Evolutionary conservation across 2,797 vertebrate species (phyloP), one percentile per base, ranked within the genome.

Genomic region (Microhierax caerulescens): DNA sequence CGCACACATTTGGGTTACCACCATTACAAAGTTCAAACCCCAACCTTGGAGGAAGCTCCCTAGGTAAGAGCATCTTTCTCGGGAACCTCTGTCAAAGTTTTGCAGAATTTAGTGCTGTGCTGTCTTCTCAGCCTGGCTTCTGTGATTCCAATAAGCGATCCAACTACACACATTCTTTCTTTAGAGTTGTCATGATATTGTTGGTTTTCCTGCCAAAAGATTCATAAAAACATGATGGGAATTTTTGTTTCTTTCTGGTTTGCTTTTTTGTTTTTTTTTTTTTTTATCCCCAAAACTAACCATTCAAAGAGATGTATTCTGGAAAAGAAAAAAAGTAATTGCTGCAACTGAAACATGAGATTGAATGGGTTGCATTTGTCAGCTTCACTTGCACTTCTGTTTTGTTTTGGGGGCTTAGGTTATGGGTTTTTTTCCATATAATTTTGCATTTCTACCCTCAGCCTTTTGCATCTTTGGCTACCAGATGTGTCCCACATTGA

Each of bases 401-500:
- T 95, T 85, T 91, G 87, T 97, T 97, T 94, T 96, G 96, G 90
- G 89, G 93, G 64, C 50, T 85, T 97, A 96, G 94, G 85, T 97
- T 97, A 96, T 93, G 98, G 98, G 98, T 89, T 96, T 98, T 99
- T 99, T 99, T 98, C 98, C 99, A 98, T 99, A 99, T 99, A 99
- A 99, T 99, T 99, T 99, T 98, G 98, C 98, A 98, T 99, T 99
- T 99, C 99, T 98, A 99, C 98, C 99, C 99, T 99, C 98, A 98
- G 98, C 98, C 99, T 98, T 97, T 98, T 98, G 98, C 99, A 99
- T 99, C 99, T 99, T 99, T 99, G 99, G 99, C 99, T 99, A 99
- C 99, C 99, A 99, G 99, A 99, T 99, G 99, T 99, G 99, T 99
- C 99, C 99, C 99, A 99, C 99, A 98, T 98, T 99, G 99, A 99